Base-by-base conservation (phyloP, 2,888 invertebrate genomes). In the Epinotia bilunana region DNA sequence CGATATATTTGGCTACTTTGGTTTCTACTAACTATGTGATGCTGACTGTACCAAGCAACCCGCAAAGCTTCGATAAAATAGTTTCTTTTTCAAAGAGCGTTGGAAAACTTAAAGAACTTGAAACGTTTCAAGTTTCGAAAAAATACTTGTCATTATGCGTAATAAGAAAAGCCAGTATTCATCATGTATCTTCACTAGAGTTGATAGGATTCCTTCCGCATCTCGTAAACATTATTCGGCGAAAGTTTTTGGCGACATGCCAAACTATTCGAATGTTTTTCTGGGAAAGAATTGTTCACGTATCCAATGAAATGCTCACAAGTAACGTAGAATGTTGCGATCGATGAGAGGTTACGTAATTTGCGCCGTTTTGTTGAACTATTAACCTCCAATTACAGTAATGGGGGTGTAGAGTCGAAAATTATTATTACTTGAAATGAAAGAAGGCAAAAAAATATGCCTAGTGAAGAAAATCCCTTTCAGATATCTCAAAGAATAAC, bases 261-360 rank as follows among this genome's bases (percentile, higher is more conserved):
- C 74, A 74, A 74, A 58, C 46, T 74, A 63, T 67, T 64, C 23
- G 53, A 53, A 69, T 58, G 43, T 46, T 68, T 69, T 69, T n/a
- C 49, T 39, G 49, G 43, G 20, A 13, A 68, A 69, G 12, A 49
- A 49, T 74, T 46, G 46, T 69, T 33, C 12, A 63, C 16, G 20
- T 57, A 13, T 43, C 23, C 12, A 13, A 46, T 61, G 16, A 53
- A 62, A 55, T 23, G 62, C 16, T 58, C 28, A 28, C 46, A 63
- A 63, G 58, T 58, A 49, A 69, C 28, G 39, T 55, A 49, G 61
- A 57, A 55, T 62, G 57, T 20, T 57, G 58, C 49, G 69, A 70
- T 69, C 74, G 69, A 70, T 57, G 61, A 20, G 16, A 63, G n/a
- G 57, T 23, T 2, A 13, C 28, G 18, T 64, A 4, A 49, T 65